phyloP scores from a whole-genome alignment of 2,797 vertebrate genomes.

The Psittacula derbiana region DNA sequence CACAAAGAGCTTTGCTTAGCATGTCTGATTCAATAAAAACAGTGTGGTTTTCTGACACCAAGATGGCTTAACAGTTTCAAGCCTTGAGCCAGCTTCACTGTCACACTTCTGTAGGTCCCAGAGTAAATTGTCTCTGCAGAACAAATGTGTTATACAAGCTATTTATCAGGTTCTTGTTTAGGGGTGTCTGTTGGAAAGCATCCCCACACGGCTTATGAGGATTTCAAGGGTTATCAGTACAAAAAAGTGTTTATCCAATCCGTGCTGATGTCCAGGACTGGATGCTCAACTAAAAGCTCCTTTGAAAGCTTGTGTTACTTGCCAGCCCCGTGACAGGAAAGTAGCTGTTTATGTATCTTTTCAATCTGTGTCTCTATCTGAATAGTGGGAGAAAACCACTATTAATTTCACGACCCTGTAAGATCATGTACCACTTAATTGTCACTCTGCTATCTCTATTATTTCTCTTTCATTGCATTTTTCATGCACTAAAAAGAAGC shows the following conservation, averaged over 20 bases:
- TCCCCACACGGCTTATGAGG: neutral
- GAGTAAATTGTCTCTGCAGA: neutral
- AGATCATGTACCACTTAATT: neutral
- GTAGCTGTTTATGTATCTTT: neutral
- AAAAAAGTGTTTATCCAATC: neutral
- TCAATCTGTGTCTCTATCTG: neutral
- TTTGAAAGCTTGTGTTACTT: neutral
- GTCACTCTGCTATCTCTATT: neutral
- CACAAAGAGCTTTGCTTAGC: neutral
- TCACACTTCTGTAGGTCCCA: neutral
- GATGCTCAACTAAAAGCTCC: neutral
- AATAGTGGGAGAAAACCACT: accelerated
- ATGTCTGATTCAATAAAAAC: neutral
- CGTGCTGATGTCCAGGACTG: neutral
- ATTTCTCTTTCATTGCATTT: neutral
- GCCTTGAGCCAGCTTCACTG: neutral
- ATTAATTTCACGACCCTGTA: neutral
- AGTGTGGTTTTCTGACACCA: neutral
- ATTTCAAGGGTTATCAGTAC: neutral
- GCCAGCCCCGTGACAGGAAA: neutral
- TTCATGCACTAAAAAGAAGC: neutral
- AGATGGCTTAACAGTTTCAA: neutral
- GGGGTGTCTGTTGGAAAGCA: neutral
- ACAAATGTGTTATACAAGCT: neutral
- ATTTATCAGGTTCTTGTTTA: neutral